Evolutionary conservation across 2,888 invertebrate species (phyloP).

Genomic region (Drosophila longiperda): DNA sequence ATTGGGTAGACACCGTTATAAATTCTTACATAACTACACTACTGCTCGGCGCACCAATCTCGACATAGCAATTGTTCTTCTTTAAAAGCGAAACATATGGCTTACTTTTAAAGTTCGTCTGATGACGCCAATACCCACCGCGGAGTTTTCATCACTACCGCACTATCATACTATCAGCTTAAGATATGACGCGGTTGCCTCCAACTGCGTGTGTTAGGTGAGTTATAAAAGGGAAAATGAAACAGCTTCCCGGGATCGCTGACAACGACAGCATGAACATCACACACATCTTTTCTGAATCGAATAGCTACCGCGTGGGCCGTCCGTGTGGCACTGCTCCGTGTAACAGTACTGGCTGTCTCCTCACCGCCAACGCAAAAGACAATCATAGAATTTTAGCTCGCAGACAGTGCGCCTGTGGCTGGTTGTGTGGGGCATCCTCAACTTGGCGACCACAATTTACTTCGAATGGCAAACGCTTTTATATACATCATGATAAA

Average conservation of each 20-base stretch:
- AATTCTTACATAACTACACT: background rate
- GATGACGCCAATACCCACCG: slow-evolving; percentile 35
- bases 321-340: slow-evolving; percentile 51
- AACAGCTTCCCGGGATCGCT: slow-evolving; percentile 39
- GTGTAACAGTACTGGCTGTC: slow-evolving; percentile 20
- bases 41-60: background rate
- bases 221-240: slow-evolving; percentile 24
- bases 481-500: slow-evolving; percentile 57
- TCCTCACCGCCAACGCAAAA: slow-evolving; percentile 20
- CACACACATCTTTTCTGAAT: slow-evolving; percentile 24
- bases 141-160: slow-evolving; percentile 32
- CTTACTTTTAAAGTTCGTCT: slow-evolving; percentile 7
- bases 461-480: slow-evolving; percentile 31
- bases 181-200: slow-evolving; percentile 60
- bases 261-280: slow-evolving; percentile 32
- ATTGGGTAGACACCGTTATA: background rate
- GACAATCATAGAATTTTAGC: slow-evolving; percentile 24
- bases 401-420: slow-evolving; percentile 6
- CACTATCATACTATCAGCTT: slow-evolving; percentile 9
- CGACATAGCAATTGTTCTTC: background rate
- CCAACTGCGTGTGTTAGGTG: slow-evolving; percentile 58
- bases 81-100: background rate
- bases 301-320: slow-evolving; percentile 42
- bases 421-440: slow-evolving; percentile 24
- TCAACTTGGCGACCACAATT: slow-evolving; percentile 21